Conservation (phyloP, 2,888 invertebrate species). For the Scaptomyza polygonia region DNA sequence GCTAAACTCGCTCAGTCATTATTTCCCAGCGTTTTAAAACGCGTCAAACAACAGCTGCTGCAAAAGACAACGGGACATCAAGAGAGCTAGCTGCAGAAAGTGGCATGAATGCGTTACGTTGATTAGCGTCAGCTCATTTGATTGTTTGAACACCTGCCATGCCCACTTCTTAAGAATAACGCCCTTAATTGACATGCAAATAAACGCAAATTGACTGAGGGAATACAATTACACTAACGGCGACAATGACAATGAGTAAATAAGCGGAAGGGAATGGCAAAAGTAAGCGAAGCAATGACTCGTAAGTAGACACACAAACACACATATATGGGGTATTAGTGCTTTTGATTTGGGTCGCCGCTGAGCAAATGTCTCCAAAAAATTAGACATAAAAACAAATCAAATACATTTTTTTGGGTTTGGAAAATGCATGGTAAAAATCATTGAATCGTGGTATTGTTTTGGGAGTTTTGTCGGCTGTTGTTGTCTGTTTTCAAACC, state of each 20-base stretch:
- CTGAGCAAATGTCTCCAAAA: slow-evolving; percentile 40
- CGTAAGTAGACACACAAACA: slow-evolving; percentile 40
- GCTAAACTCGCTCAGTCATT: slow-evolving; percentile 9
- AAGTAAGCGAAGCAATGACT: slow-evolving; percentile 46
- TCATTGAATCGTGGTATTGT: slow-evolving; percentile 13
- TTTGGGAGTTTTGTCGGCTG: slow-evolving; percentile 1
- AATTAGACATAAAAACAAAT: slow-evolving; percentile 60
- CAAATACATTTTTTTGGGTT: slow-evolving; percentile 63
- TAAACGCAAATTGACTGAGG: slow-evolving; percentile 73
- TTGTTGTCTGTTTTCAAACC: slow-evolving; percentile 54
- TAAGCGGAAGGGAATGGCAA: background rate
- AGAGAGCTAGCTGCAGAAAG: background rate
- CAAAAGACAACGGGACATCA: background rate
- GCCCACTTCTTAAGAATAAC: slow-evolving; percentile 27
- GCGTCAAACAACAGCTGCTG: background rate
- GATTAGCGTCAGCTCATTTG: slow-evolving; percentile 44
- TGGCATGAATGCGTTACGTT: slow-evolving; percentile 21
- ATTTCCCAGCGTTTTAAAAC: slow-evolving; percentile 23
- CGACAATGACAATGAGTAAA: slow-evolving; percentile 27
- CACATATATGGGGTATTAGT: slow-evolving; percentile 14
- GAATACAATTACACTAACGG: slow-evolving; percentile 67
- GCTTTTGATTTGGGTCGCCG: slow-evolving; percentile 55
- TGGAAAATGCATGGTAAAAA: slow-evolving; percentile 33
- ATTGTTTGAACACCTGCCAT: slow-evolving; percentile 35
- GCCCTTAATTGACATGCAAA: slow-evolving; percentile 68